A percentile compares a stretch with the other conserved stretches of the same genome.
These are phyloP conservation scores for Gymnothorax javanicus DNA, from an alignment of 2,797 vertebrate genomes.

Conservation along the genomic window DNA sequence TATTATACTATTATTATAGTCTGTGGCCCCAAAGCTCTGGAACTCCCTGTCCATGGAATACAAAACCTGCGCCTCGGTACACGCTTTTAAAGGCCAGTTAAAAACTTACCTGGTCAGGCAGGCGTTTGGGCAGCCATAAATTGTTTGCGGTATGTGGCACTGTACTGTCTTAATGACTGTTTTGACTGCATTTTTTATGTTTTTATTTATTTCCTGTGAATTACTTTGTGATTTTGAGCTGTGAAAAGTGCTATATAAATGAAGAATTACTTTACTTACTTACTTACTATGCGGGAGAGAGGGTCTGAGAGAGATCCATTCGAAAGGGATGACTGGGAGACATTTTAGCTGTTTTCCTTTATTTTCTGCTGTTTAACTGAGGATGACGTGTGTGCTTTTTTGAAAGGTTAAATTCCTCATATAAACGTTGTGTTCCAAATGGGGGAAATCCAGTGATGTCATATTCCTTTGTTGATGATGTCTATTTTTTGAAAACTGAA, in stretches of 20 bases:
- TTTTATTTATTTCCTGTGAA: no score
- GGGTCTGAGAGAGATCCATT: neutral
- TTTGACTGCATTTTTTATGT: no score
- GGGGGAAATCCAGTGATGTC: neutral
- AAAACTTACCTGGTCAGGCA: no score
- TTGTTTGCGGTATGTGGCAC: no score
- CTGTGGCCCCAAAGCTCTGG: no score
- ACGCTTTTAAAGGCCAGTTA: no score
- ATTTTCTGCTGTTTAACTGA: neutral
- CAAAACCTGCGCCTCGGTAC: no score
- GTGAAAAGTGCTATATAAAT: no score
- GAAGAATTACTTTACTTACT: neutral
- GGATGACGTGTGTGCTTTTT: conserved; percentile 52
- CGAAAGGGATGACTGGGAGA: neutral
- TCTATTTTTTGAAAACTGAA: neutral
- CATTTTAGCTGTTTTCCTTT: conserved; percentile 41
- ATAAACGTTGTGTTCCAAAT: neutral
- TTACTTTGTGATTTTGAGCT: no score
- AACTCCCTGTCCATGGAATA: no score
- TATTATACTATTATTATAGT: neutral
- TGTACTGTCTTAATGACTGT: no score
- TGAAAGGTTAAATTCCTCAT: conserved; percentile 28
- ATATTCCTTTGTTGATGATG: neutral
- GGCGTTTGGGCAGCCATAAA: no score
- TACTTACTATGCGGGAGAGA: neutral